Conservation (phyloP, 2,113 vertebrate genomes). For the Neolamprologus caudopunctatus region DNA sequence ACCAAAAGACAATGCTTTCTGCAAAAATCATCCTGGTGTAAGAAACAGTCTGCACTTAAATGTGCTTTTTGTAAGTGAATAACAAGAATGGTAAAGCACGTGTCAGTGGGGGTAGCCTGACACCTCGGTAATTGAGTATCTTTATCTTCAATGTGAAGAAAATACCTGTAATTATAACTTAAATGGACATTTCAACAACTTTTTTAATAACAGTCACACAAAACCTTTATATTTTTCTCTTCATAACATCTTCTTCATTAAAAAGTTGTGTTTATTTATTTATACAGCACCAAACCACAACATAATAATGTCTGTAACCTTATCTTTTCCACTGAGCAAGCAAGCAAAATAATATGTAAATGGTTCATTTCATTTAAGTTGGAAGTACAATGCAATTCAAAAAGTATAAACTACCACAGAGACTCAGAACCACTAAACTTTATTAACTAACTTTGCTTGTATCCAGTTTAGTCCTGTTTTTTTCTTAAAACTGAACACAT, state of each 20-base stretch:
- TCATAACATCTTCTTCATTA: not conserved
- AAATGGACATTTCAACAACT: not conserved
- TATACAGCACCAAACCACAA: not conserved
- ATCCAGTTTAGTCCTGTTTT: not conserved
- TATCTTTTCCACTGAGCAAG: not conserved
- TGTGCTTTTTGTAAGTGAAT: not conserved
- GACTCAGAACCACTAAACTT: not conserved
- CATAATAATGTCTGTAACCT: not conserved
- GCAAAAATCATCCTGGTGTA: not conserved
- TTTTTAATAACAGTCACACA: not conserved
- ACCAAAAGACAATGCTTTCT: not conserved
- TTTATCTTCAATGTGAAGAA: not conserved
- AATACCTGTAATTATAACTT: not conserved
- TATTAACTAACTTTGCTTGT: not conserved
- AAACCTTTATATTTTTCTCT: not conserved
- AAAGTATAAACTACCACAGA: not conserved
- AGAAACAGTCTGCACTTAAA: not conserved
- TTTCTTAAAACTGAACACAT: not conserved
- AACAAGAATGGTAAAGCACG: not conserved
- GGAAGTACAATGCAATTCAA: not conserved
- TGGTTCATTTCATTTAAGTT: not conserved
- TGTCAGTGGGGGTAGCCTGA: not conserved
- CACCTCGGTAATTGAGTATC: not conserved
- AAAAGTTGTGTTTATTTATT: not conserved
- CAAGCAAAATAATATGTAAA: not conserved